phyloP scores from a whole-genome alignment of 2,113 vertebrate species.

The Sterna hirundo region DNA sequence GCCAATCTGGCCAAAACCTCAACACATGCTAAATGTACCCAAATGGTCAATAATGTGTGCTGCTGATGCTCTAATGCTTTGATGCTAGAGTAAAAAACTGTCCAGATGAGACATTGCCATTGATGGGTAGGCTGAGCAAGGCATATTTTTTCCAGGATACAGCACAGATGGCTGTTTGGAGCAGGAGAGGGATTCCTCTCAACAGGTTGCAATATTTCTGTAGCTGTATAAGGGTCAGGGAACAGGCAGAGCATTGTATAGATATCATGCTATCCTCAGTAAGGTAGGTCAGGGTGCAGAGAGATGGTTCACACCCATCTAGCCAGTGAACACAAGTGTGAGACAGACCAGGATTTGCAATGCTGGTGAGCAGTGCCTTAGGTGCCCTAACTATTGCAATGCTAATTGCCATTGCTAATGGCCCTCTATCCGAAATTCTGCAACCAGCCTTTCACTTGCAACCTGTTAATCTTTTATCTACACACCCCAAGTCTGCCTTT shows the following conservation, averaged over 20 bases:
- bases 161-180: background rate
- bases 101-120: background rate
- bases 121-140: background rate
- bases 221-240: background rate
- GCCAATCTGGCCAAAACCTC: too few species aligned
- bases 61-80: too few species aligned
- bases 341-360: background rate
- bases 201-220: too few species aligned
- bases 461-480: background rate
- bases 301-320: too few species aligned
- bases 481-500: fast-evolving
- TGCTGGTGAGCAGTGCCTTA: background rate
- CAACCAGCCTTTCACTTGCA: background rate
- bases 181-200: background rate
- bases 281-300: background rate
- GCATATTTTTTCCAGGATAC: background rate
- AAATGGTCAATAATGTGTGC: too few species aligned
- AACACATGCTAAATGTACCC: too few species aligned
- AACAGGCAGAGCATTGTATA: background rate
- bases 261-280: background rate
- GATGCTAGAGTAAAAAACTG: background rate
- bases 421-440: background rate
- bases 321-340: background rate
- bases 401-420: background rate
- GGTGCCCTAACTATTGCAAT: background rate